Percentiles rank a stretch among this genome's conserved stretches.
Conservation (phyloP, 2,888 invertebrate species). For the Galerucella nymphaeae region DNA sequence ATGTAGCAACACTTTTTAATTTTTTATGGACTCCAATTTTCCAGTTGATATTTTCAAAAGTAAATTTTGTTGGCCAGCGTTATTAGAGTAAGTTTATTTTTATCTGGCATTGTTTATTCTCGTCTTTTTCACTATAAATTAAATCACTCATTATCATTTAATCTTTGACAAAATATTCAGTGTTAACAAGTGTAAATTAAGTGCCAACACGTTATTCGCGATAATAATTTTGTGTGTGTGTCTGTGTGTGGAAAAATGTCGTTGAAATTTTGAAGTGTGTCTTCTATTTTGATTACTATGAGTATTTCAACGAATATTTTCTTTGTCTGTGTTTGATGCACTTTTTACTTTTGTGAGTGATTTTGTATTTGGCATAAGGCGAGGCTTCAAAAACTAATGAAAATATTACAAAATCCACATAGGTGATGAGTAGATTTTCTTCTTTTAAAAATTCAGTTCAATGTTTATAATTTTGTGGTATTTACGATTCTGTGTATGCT, state of each 20-base stretch:
- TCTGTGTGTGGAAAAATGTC: neutral
- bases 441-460: too few species aligned
- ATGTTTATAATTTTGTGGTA: too few species aligned
- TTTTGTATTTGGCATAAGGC: neutral
- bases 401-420: too few species aligned
- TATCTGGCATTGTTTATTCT: slow-evolving; percentile 3
- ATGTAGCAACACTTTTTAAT: too few species aligned
- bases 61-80: too few species aligned
- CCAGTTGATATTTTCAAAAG: neutral
- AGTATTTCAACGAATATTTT: neutral
- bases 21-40: too few species aligned
- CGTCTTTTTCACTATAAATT: slow-evolving; percentile 4
- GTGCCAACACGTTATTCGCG: neutral
- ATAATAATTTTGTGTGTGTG: neutral
- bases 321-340: neutral
- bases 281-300: neutral
- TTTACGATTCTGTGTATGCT: too few species aligned
- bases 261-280: neutral
- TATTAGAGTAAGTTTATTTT: neutral
- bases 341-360: neutral
- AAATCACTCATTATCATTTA: neutral
- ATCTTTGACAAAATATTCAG: slow-evolving; percentile 1
- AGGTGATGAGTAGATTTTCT: too few species aligned
- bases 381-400: too few species aligned
- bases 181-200: neutral